Evolutionary conservation across 2,888 invertebrate genomes (phyloP).

Genomic region (Eucera pruinosa): DNA sequence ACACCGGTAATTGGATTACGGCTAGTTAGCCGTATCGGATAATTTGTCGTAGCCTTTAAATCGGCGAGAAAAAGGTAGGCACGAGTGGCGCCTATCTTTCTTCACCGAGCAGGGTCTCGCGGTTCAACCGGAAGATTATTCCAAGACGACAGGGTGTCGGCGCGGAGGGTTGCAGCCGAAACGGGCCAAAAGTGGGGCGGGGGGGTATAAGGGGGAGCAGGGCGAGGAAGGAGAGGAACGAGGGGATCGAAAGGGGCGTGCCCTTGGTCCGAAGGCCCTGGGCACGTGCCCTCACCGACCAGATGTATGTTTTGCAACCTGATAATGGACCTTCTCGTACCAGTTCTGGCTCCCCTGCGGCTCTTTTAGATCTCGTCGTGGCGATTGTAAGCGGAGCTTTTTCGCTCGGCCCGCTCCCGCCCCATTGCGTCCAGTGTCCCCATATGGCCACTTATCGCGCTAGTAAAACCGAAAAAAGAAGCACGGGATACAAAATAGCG

Average conservation of each 20-base stretch:
- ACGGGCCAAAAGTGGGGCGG: not conserved
- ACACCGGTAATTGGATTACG: constrained; percentile 40
- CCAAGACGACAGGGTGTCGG: constrained; percentile 48
- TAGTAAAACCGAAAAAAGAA: constrained; percentile 68
- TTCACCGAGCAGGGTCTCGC: no score
- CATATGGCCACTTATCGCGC: constrained; percentile 81
- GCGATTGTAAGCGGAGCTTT: constrained; percentile 82
- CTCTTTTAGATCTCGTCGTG: constrained; percentile 81
- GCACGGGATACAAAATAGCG: constrained; percentile 45
- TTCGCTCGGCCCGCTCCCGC: constrained; percentile 74
- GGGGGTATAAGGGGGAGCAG: constrained; percentile 5
- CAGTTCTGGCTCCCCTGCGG: constrained; percentile 78
- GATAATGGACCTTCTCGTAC: constrained; percentile 82
- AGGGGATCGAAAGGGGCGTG: constrained; percentile 75
- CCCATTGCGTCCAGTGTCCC: constrained; percentile 77
- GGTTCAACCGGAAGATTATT: constrained; percentile 36
- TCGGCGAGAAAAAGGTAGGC: no score
- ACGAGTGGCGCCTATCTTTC: not conserved
- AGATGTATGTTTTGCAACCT: constrained; percentile 84
- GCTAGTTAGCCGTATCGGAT: constrained; percentile 38
- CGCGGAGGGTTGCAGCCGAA: constrained; percentile 43
- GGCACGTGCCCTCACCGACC: constrained; percentile 80
- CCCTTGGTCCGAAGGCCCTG: constrained; percentile 73
- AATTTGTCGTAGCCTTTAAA: constrained; percentile 35
- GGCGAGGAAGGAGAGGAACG: constrained; percentile 45